Evolutionary conservation across 1,140 invertebrate genomes (phyloP).

Genomic region (Grapholita molesta): DNA sequence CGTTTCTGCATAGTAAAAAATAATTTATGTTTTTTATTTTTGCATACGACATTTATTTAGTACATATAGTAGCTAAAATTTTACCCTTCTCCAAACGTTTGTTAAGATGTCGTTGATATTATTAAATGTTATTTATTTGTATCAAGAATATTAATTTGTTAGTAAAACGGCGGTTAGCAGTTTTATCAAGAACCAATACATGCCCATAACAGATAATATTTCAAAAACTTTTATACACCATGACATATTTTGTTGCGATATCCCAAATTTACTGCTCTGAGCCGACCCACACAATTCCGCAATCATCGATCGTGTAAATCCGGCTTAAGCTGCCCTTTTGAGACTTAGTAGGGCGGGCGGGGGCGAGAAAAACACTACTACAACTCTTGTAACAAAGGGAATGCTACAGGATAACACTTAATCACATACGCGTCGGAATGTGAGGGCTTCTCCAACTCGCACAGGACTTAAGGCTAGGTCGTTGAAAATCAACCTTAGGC

Average conservation of each 20-base stretch:
- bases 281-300: constrained; percentile 30
- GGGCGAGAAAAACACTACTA: constrained; percentile 40
- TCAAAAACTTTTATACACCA: not conserved
- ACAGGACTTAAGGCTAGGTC: constrained; percentile 20
- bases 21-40: too few relatives aligned
- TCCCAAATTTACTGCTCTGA: constrained; percentile 11
- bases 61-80: not conserved
- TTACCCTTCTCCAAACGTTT: not conserved
- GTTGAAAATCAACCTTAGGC: not conserved
- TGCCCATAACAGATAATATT: not conserved
- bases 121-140: not conserved
- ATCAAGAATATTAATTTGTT: too few relatives aligned
- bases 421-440: constrained; percentile 37
- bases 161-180: not conserved
- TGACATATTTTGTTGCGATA: constrained; percentile 16
- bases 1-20: too few relatives aligned
- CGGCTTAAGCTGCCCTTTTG: constrained; percentile 45
- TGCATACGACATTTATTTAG: not conserved
- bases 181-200: not conserved
- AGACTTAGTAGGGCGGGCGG: constrained; percentile 34
- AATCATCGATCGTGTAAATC: constrained; percentile 55
- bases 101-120: not conserved
- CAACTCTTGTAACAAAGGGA: constrained; percentile 50
- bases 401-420: constrained; percentile 41
- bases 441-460: constrained; percentile 33